Conservation (phyloP, 2,888 invertebrate genomes). For the Graphium colonna region DNA sequence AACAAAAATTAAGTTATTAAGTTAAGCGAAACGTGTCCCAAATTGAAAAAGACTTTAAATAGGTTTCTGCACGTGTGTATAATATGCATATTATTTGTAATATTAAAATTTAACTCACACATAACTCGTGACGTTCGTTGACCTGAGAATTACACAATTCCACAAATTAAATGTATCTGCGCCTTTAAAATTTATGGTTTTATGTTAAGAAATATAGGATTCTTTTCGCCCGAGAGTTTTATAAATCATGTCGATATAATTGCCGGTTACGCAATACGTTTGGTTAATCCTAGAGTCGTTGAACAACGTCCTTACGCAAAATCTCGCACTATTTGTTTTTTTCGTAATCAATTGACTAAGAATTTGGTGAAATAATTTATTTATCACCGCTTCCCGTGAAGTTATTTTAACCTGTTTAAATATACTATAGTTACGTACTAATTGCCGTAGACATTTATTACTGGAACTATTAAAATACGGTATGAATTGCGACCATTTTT, state of each 20-base stretch:
- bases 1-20: too few species aligned
- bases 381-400: too few species aligned
- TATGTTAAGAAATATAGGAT: conserved; percentile 24
- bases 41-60: neutral
- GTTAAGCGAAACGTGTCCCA: neutral
- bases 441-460: too few species aligned
- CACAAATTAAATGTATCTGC: conserved; percentile 31
- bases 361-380: neutral
- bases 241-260: conserved; percentile 20
- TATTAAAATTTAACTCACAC: conserved; percentile 17
- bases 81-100: conserved; percentile 14
- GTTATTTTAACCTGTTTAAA: too few species aligned
- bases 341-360: conserved; percentile 15
- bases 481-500: too few species aligned
- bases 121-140: conserved; percentile 20
- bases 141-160: conserved; percentile 37
- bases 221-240: conserved; percentile 5
- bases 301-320: conserved; percentile 23
- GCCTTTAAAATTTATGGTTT: conserved; percentile 27
- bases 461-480: too few species aligned
- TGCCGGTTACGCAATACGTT: conserved; percentile 23
- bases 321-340: conserved; percentile 5
- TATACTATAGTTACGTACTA: too few species aligned
- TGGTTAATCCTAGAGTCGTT: conserved; percentile 23
- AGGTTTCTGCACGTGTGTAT: neutral